Base-by-base conservation (phyloP, 2,113 vertebrate species). In the Craseonycteris thonglongyai region DNA sequence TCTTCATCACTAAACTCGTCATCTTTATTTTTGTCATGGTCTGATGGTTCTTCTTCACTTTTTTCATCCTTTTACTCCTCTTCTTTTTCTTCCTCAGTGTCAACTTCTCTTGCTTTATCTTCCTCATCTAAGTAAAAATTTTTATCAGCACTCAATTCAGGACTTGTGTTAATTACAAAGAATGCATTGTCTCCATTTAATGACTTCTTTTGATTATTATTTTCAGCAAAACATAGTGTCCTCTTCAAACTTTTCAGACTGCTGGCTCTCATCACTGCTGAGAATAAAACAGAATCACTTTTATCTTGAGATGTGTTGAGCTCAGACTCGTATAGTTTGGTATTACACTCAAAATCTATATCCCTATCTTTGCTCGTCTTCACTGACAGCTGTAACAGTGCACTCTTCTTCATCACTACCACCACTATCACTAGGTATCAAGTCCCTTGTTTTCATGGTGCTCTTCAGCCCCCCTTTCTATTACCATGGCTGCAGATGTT, bases 161-260 rank as follows among this genome's bases (percentile, higher is more conserved):
- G 99, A 95, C 98, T 97, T 9, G 98, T 99, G 98, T 99, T 99
- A 66, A 99, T 99, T 95, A 99, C 98, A 97, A 99, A 99, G 88
- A 99, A 97, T 8, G 97, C 98, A 19, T 98, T 97, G 5, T 95
- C 51, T 79, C 59, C 95, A 16, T 56, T 85, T 35, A 38, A 2
- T 10, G 96, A 89, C 42, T 76, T 75, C 42, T 51, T 93, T 68
- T 33, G 94, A 69, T 79, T 35, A 88, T 65, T 83, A 68, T 56
- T 96, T 51, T 97, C 90, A 84, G 92, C 21, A 8, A 59, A 94
- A 94, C 82, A 96, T 10, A 38, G 80, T 95, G 38, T 90, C 95
- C 58, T 98, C 90, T n/a, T 96, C 91, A 58, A 68, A 92, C 14
- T 97, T 96, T 94, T 96, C 98, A 96, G 96, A 98, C 59, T 97